These are phyloP conservation scores for Paedocypris micromegethes DNA, from an alignment of 2,797 vertebrate genomes.

Conservation along the genomic window DNA sequence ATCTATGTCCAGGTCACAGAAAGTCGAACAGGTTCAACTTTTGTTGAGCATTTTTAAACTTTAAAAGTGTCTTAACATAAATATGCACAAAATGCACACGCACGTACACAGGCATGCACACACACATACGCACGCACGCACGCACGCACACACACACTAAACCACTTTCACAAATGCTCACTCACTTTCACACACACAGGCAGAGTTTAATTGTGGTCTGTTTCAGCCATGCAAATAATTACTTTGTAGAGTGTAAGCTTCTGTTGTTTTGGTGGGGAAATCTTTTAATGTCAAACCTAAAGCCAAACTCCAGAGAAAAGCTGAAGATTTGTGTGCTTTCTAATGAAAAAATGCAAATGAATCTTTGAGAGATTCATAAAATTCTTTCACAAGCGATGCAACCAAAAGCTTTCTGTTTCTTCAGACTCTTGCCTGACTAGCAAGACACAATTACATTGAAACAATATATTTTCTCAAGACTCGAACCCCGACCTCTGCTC, in stretches of 20 bases:
- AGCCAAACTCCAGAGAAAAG: conserved; percentile 4
- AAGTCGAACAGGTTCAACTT: no score
- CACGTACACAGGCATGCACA: neutral
- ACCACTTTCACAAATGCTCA: neutral
- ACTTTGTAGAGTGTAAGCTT: conserved; percentile 7
- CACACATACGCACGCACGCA: neutral
- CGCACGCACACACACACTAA: neutral
- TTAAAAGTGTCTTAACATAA: no score
- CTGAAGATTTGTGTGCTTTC: conserved; percentile 14
- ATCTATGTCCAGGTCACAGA: no score
- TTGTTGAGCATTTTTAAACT: no score
- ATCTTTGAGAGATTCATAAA: neutral
- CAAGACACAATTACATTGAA: no score
- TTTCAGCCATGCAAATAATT: conserved; percentile 22
- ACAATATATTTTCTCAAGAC: no score
- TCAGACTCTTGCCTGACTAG: no score
- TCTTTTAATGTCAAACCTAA: conserved; percentile 10
- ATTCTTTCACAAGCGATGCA: neutral
- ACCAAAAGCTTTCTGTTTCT: neutral
- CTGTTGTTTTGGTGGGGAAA: neutral
- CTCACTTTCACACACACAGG: neutral
- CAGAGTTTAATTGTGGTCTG: conserved; percentile 10
- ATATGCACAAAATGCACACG: conserved; percentile 2
- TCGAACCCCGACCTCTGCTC: no score
- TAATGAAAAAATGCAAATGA: conserved; percentile 5